Base-by-base conservation (phyloP, 2,888 invertebrate species). In the Drosophila suboccidentalis region DNA sequence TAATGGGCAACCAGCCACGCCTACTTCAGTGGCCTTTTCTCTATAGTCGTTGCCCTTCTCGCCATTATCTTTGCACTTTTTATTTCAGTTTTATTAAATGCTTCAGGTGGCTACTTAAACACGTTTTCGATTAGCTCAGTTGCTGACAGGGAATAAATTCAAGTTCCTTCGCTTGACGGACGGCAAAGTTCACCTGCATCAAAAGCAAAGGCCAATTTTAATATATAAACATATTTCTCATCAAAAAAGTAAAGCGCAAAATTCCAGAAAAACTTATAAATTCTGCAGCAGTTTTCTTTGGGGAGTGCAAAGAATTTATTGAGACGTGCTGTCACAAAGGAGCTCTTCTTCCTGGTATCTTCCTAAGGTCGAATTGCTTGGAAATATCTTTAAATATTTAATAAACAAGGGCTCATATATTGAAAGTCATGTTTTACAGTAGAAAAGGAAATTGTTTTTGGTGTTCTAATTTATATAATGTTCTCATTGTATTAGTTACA, bases 81-180 rank as follows among this genome's bases (percentile, higher is more conserved):
- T 66, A 71, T 70, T 75, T 67, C 61, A 51, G 5, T 73, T 81
- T 87, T 77, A 83, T 87, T 59, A 84, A 86, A 86, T 90, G 85
- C 86, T 89, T 68, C 85, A 74, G 82, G 76, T 76, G 71, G 89
- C 89, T 87, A 87, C 81, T 87, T 89, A 80, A 90, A 91, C 91
- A 90, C 90, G 91, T 91, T 90, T 90, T 91, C 90, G 81, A 91
- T 91, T 90, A 91, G 82, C 82, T 67, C 71, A 58, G 70, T 70
- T 71, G 74, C 73, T 76, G 80, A 76, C 81, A 72, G 82, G 15
- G 43, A 55, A 55, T 34, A 57, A 57, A 44, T 22, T 57, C 34
- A 15, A 44, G 22, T 55, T 44, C 10, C 34, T 10, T 44, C 3
- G 13, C n/a, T 46, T 38, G 26, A 26, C 26, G 8, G 53, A 44